Evolutionary conservation across 2,113 vertebrate species (phyloP).

Genomic region (Regulus satrapa): DNA sequence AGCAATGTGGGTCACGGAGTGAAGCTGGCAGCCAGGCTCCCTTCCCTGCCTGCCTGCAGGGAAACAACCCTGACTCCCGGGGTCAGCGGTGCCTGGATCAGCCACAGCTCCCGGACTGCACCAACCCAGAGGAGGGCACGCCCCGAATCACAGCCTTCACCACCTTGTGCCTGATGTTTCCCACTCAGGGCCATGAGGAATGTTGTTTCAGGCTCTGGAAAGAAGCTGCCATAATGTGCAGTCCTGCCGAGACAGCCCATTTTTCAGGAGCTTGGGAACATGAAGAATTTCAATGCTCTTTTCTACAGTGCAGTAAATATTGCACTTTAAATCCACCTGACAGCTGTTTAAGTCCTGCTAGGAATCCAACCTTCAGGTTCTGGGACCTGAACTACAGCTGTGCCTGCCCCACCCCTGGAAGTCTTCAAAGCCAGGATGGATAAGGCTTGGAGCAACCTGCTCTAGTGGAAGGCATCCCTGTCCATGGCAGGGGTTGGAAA

Average conservation of each 20-base stretch:
- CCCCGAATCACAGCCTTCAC: neutral
- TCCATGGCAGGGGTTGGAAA: neutral
- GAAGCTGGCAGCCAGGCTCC: neutral
- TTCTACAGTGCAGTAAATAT: neutral
- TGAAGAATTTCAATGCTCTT: neutral
- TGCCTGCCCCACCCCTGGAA: neutral
- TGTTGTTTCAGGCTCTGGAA: neutral
- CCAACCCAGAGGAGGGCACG: neutral
- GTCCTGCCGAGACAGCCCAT: neutral
- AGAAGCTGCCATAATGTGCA: neutral
- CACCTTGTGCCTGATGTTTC: neutral
- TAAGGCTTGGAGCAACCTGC: neutral
- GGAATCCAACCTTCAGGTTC: neutral
- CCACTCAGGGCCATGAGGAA: neutral
- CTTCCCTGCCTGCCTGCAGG: neutral
- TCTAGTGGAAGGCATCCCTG: neutral
- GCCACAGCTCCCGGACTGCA: neutral
- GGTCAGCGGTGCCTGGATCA: neutral
- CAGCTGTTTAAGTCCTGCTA: neutral
- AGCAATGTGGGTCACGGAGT: neutral
- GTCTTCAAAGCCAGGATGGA: neutral
- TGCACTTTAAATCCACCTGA: neutral
- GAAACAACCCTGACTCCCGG: accelerated
- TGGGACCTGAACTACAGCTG: neutral
- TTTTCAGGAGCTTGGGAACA: neutral